phyloP scores from a whole-genome alignment of 2,888 invertebrate genomes.

The Sphaeridia pumilis region DNA sequence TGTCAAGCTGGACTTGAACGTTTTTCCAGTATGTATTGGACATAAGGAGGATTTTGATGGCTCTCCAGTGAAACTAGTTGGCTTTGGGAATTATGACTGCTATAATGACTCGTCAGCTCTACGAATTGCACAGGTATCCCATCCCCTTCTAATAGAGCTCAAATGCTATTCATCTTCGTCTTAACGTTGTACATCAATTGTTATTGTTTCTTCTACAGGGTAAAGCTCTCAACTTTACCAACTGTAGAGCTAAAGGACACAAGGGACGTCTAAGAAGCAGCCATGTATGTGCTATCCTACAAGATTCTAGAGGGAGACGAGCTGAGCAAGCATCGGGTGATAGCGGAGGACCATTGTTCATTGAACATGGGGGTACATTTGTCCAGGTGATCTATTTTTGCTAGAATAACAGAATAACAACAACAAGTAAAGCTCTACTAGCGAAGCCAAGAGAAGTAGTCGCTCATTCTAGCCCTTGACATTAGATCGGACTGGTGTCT shows the following conservation, averaged over 20 bases:
- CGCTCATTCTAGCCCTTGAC: too few relatives aligned
- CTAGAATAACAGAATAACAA: too few relatives aligned
- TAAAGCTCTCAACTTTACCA: not conserved
- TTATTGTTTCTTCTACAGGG: not conserved
- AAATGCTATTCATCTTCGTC: not conserved
- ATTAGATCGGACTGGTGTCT: slow-evolving; percentile 7
- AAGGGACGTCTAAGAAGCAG: not conserved
- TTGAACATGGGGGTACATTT: not conserved
- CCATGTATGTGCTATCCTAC: not conserved
- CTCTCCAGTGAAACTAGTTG: not conserved
- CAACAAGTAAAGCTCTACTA: too few relatives aligned
- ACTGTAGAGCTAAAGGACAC: not conserved
- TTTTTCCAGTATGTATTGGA: slow-evolving; percentile 1
- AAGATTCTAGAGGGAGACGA: not conserved
- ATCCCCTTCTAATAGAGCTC: too few relatives aligned
- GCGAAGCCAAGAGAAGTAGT: too few relatives aligned
- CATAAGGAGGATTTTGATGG: not conserved
- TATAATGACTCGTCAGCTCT: not conserved
- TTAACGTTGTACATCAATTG: too few relatives aligned
- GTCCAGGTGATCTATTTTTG: too few relatives aligned
- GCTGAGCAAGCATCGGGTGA: not conserved
- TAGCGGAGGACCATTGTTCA: slow-evolving; percentile 5
- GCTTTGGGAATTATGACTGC: slow-evolving; percentile 14
- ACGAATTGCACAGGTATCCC: slow-evolving; percentile 5
- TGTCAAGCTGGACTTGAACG: not conserved